phyloP scores from a whole-genome alignment of 2,797 vertebrate genomes.

The Lagorchestes hirsutus region DNA sequence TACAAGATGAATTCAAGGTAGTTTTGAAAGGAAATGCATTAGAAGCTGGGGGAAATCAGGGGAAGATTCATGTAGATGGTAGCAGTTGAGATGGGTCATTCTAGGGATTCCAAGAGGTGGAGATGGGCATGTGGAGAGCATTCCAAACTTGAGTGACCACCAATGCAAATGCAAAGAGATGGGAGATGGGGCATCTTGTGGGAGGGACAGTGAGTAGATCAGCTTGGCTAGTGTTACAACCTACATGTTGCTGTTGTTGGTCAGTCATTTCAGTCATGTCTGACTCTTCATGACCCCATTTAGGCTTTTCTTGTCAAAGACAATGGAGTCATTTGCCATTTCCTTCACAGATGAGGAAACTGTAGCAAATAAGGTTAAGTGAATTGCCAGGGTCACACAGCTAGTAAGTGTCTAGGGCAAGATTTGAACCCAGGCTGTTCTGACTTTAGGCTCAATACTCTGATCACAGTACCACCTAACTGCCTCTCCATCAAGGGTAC shows the following conservation, averaged over 20 bases:
- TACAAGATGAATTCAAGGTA: not conserved
- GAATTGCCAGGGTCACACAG: not conserved
- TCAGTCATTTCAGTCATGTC: not conserved
- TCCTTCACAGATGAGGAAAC: not conserved
- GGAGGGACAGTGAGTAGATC: not conserved
- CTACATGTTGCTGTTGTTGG: not conserved
- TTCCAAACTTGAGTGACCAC: not conserved
- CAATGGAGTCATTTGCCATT: not conserved
- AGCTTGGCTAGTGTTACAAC: not conserved
- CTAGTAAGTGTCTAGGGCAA: not conserved
- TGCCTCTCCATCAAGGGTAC: not conserved
- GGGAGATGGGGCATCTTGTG: not conserved
- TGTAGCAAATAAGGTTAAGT: not conserved
- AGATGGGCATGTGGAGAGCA: not conserved
- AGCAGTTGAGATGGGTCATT: not conserved
- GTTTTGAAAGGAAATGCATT: not conserved
- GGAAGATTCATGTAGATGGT: not conserved
- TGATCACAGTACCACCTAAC: not conserved
- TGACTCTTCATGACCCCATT: not conserved
- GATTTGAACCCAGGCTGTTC: not conserved
- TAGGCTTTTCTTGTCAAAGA: not conserved
- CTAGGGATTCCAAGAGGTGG: not conserved
- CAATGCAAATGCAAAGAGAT: not conserved
- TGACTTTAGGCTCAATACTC: not conserved
- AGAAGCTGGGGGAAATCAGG: not conserved